Base-by-base conservation (phyloP, 2,113 vertebrate species). In the Galemys pyrenaicus region DNA sequence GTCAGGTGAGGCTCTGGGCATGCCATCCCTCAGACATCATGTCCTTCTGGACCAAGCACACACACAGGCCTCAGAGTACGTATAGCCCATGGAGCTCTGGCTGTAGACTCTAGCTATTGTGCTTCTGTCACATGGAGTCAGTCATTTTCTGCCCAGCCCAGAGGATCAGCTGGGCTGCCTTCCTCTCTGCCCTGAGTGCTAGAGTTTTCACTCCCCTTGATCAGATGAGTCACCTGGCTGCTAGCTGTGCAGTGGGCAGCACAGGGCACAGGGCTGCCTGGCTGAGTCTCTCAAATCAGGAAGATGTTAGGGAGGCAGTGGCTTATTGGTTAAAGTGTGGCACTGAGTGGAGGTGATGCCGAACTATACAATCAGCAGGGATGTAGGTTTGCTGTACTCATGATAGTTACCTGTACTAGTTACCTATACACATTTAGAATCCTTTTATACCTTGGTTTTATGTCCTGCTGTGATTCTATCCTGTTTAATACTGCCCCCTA, bases 401-500 rank as follows among this genome's bases (percentile, higher is more conserved):
- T n/a, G n/a, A n/a, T n/a, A n/a, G n/a, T n/a, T n/a, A n/a, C n/a
- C n/a, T n/a, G n/a, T n/a, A n/a, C n/a, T n/a, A n/a, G n/a, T n/a
- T n/a, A n/a, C n/a, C 3, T 11, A 0, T 9, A 10, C 5, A 24
- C 15, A 20, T 67, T 44, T 56, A 3, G 4, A n/a, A 2, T 51
- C 75, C 0, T 6, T 35, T n/a, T 20, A 0, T 10, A 0, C 4
- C 4, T 17, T 30, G 30, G 37, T 6, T 84, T 41, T 30, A 1
- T 0, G 4, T 8, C 58, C 32, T 16, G 0, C 41, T 6, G 41
- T 32, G 28, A 6, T 9, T 1, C 46, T 60, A 0, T 24, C 56
- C 32, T 9, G 8, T 86, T 78, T 65, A 8, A 35, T 95, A 51
- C 97, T 98, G 97, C 97, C 97, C 94, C 60, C 97, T 98, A 11